Percentiles rank a stretch among this genome's conserved stretches.
These are phyloP conservation scores for Drosophila orena DNA, from an alignment of 1,140 invertebrate species.

Conservation along the genomic window DNA sequence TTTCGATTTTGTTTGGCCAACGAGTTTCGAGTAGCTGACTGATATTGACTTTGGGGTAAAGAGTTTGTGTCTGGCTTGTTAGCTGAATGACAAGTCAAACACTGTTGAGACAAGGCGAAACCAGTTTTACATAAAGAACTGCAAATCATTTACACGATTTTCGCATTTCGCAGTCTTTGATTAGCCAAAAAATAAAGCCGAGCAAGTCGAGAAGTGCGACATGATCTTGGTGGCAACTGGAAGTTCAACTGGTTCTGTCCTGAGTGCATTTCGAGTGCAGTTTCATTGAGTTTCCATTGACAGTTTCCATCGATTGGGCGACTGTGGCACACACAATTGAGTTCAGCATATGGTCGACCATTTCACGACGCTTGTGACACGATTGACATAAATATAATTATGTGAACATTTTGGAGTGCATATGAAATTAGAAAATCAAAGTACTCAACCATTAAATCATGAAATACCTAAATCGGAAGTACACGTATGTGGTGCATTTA, in stretches of 20 bases:
- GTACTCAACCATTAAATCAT: no score
- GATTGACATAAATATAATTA: slow-evolving; percentile 45
- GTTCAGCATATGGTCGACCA: slow-evolving; percentile 29
- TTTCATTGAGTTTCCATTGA: slow-evolving; percentile 42
- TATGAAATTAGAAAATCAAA: background rate
- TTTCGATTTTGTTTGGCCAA: slow-evolving; percentile 48
- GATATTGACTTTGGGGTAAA: slow-evolving; percentile 69
- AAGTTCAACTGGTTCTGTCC: slow-evolving; percentile 40
- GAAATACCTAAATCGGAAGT: no score
- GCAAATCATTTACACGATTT: slow-evolving; percentile 25
- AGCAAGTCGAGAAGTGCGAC: slow-evolving; percentile 17
- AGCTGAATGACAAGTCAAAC: slow-evolving; percentile 16
- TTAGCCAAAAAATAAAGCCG: slow-evolving; percentile 34
- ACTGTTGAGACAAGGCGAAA: slow-evolving; percentile 19
- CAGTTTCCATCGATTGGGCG: slow-evolving; percentile 37
- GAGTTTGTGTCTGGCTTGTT: slow-evolving; percentile 23
- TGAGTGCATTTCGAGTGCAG: slow-evolving; percentile 49
- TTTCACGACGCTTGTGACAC: slow-evolving; percentile 26
- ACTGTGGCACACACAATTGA: slow-evolving; percentile 7
- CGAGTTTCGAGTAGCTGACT: slow-evolving; percentile 43
- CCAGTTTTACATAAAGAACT: slow-evolving; percentile 42
- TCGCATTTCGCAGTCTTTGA: slow-evolving; percentile 23
- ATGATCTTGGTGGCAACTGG: slow-evolving; percentile 30
- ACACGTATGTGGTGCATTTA: no score
- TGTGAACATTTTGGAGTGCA: slow-evolving; percentile 2